A percentile compares a stretch with the other conserved stretches of the same genome.
phyloP scores from a whole-genome alignment of 2,113 vertebrate species.

The Nibea coibor region DNA sequence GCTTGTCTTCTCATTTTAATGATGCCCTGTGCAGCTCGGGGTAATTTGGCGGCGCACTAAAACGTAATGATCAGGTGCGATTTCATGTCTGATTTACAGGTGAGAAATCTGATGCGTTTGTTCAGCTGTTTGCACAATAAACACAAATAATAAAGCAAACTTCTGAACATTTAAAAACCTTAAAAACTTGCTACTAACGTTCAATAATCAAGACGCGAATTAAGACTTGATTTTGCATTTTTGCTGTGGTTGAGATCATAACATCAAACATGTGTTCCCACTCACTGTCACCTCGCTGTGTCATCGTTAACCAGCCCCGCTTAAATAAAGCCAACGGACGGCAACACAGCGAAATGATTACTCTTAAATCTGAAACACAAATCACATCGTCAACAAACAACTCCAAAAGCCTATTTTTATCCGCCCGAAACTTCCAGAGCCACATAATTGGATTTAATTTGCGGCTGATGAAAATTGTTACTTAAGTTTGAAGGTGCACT shows the following conservation, averaged over 20 bases:
- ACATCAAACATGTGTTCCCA: constrained; percentile 33
- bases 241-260: constrained; percentile 7
- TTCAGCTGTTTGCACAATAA: not conserved
- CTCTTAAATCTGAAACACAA: constrained; percentile 44
- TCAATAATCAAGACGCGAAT: not conserved
- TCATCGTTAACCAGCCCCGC: not conserved
- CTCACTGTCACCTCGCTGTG: constrained; percentile 15
- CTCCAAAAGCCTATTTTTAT: constrained; percentile 22
- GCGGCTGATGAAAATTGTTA: constrained; percentile 46
- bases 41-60: not conserved
- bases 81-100: not conserved
- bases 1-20: not conserved
- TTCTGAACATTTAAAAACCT: not conserved
- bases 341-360: constrained; percentile 53
- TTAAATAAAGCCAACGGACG: constrained; percentile 34
- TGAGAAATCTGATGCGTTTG: not conserved
- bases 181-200: not conserved
- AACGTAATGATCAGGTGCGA: not conserved
- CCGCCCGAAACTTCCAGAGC: constrained; percentile 9
- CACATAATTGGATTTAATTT: constrained; percentile 44
- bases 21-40: not conserved
- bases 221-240: constrained; percentile 6
- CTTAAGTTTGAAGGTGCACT: constrained; percentile 37
- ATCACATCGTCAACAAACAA: constrained; percentile 52
- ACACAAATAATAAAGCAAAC: not conserved